Evolutionary conservation across 2,797 vertebrate species (phyloP).

Genomic region (Paramormyrops hopkinsi): DNA sequence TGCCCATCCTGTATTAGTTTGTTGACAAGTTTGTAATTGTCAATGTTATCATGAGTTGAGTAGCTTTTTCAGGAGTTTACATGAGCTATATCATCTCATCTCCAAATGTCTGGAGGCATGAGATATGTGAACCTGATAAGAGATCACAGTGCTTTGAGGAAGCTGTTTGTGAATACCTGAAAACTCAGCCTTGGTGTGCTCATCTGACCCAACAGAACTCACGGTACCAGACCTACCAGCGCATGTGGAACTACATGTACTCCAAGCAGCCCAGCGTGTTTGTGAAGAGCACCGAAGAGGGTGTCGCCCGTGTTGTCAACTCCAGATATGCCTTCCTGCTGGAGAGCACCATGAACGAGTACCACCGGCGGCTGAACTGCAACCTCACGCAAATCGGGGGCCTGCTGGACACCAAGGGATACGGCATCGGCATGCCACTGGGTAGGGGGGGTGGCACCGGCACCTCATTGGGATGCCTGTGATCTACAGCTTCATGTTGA

Average conservation of each 20-base stretch:
- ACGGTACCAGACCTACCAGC: constrained; percentile 93
- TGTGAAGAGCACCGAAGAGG: constrained; percentile 96
- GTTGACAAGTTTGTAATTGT: not conserved
- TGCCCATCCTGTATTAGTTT: not conserved
- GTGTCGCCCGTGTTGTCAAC: constrained; percentile 88
- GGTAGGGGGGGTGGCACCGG: constrained; percentile 64
- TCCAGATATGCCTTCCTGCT: constrained; percentile 96
- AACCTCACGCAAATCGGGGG: constrained; percentile 96
- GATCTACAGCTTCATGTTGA: not conserved
- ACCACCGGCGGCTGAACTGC: constrained; percentile 91
- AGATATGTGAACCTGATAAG: not conserved
- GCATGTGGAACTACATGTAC: constrained; percentile 99
- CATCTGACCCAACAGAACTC: constrained; percentile 70
- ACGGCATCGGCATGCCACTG: constrained; percentile 97
- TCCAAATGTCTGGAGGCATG: not conserved
- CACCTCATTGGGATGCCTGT: not conserved
- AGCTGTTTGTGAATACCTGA: not conserved
- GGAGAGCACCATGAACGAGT: constrained; percentile 99
- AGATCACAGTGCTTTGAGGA: not conserved
- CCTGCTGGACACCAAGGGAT: constrained; percentile 98
- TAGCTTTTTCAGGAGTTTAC: not conserved
- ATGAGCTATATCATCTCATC: not conserved
- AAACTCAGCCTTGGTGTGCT: not conserved
- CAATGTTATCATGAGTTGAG: not conserved
- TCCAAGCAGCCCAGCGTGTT: constrained; percentile 96